A percentile compares a stretch with the other conserved stretches of the same genome.
Evolutionary conservation across 2,888 invertebrate genomes (phyloP).

Genomic region (Calameuta pallipes): DNA sequence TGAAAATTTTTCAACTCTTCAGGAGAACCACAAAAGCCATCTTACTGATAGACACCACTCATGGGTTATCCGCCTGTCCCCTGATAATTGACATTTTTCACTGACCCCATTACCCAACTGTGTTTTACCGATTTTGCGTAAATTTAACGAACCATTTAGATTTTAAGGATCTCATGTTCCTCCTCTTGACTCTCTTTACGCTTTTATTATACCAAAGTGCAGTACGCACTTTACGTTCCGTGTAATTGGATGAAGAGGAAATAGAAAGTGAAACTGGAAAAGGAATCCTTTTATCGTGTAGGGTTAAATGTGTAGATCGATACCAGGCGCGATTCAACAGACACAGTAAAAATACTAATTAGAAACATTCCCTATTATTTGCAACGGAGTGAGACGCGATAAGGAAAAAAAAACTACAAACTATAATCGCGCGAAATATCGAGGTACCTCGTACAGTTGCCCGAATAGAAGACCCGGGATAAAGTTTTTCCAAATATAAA

Average conservation of each 20-base stretch:
- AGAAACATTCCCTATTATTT: not conserved
- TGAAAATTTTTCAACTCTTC: not conserved
- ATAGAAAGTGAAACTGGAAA: not conserved
- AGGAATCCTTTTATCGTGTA: not conserved
- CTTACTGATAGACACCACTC: not conserved
- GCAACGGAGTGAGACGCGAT: not conserved
- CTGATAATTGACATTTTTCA: not conserved
- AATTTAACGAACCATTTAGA: not conserved
- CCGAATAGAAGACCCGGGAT: not conserved
- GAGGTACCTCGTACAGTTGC: not conserved
- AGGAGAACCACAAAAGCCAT: not conserved
- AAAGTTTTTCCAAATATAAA: not conserved
- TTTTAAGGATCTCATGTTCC: not conserved
- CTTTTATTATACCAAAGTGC: not conserved
- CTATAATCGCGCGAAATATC: not conserved
- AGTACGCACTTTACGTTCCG: not conserved
- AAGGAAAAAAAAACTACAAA: not conserved
- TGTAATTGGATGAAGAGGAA: not conserved
- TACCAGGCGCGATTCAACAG: not conserved
- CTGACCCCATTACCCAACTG: not conserved
- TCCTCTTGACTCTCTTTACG: not conserved
- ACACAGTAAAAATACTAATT: not conserved
- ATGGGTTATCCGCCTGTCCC: not conserved
- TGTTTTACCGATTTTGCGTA: not conserved
- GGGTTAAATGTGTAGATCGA: not conserved